Evolutionary conservation across 2,797 vertebrate genomes (phyloP), one percentile per base, ranked within the genome.

Genomic region (Hydrolagus colliei): DNA sequence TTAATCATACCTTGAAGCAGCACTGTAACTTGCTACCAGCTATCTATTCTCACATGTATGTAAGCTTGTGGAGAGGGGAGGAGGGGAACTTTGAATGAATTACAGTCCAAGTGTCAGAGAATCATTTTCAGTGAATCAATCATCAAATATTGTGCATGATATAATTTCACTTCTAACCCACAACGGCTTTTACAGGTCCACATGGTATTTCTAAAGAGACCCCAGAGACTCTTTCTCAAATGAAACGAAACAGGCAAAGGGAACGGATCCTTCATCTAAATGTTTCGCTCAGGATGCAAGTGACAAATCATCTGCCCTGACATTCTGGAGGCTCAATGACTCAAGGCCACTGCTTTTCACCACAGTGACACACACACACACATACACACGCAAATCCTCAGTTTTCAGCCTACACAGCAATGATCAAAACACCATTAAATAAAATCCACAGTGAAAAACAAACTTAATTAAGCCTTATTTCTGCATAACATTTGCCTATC

Each of bases 161-260:
- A 41, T 82, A 68, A 82, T 82, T 41, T 32, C 63, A 68, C 79
- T 82, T 79, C n/a, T 12, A n/a, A 82, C 16, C 27, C 27, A 20
- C 16, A 10, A 67, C 65, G 68, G 27, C 78, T 32, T 1, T 27
- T 67, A 12, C 22, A 27, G 13, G 9, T 22, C 18, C n/a, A 35
- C 5, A 22, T 35, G 16, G 4, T 63, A 62, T 65, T 41, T 35
- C 20, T 41, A 68, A 67, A 18, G 63, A 67, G 63, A 68, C 13
- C 78, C 63, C 78, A 82, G 63, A 82, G 63, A 32, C 63, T 18
- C 9, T 18, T 67, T 68, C 78, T 20, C 78, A 35, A 67, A 82
- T 65, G 14, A 27, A 82, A 68, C 65, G 62, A 63, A 82, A 67
- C 32, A 62, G 35, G 62, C 22, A 35, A 68, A 62, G 63, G 63